These are phyloP conservation scores for Bucco capensis DNA, from an alignment of 2,113 vertebrate genomes.

Conservation along the genomic window DNA sequence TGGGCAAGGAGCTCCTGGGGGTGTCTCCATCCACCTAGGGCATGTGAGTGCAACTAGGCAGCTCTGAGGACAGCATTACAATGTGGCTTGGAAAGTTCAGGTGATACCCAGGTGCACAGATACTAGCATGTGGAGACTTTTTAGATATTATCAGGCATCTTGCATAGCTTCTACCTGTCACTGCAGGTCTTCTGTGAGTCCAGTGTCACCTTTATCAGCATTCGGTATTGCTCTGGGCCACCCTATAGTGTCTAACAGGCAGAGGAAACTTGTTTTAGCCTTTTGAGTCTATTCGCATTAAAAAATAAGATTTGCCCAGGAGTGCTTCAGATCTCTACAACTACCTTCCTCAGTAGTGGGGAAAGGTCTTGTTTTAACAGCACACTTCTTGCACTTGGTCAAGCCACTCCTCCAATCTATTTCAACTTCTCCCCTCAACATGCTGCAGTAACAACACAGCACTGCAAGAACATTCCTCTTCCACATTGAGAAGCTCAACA, in stretches of 20 bases:
- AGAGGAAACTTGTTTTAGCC: not conserved
- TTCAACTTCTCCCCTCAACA: not conserved
- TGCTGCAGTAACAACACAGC: not conserved
- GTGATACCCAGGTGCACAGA: not conserved
- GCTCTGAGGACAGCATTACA: not conserved
- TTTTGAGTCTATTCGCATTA: not conserved
- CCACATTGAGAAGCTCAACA: not conserved
- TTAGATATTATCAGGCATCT: not conserved
- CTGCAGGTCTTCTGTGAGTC: not conserved
- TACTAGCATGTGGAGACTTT: not conserved
- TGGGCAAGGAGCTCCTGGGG: not conserved
- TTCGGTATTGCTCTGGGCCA: not conserved
- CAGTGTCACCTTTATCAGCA: not conserved
- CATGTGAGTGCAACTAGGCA: rapidly evolving
- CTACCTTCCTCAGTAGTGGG: not conserved
- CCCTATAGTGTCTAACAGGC: not conserved
- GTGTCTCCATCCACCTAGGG: not conserved
- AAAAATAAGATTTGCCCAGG: not conserved
- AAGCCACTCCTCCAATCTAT: not conserved
- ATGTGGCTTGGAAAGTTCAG: not conserved
- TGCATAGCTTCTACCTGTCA: not conserved
- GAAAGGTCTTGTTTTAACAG: not conserved
- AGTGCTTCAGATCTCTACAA: not conserved
- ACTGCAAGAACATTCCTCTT: not conserved
- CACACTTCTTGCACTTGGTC: not conserved